Base-by-base conservation (phyloP, 2,797 vertebrate genomes). In the Hozukius guyotensis region DNA sequence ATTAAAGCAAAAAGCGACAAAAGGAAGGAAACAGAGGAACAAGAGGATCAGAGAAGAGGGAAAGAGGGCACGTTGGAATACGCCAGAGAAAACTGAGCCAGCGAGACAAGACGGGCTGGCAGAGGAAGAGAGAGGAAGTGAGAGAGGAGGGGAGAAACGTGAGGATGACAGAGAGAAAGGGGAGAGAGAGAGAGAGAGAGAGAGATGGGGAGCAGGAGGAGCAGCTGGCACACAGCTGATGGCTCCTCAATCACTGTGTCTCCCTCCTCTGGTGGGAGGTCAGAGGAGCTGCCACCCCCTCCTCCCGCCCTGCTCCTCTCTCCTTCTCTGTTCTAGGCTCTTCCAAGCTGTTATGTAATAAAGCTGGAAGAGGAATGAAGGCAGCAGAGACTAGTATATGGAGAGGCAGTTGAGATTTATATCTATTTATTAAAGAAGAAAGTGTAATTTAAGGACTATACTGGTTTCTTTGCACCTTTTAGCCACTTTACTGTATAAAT, bases 221-320 rank as follows among this genome's bases (percentile, higher is more conserved):
- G 89, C 93, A 95, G 91, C 94, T 95, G 94, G 94, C 88, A 78
- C 66, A 18, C 62, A 71, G 80, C 85, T 92, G 92, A 94, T 87
- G 92, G 91, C 87, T 92, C 85, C 87, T 95, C 90, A 80, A 94
- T 95, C 93, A 95, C 81, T 81, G 80, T 83, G 83, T 92, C 91
- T 89, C 90, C 91, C 91, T 87, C 93, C 86, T 90, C 91, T 89
- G 87, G 89, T 83, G 82, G 92, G 93, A 92, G 93, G 90, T 93
- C 91, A 92, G 80, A 79, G 87, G 86, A 84, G 81, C 83, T 81
- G 69, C 78, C 82, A 66, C 73, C 75, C 38, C 55, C 53, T 29
- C 60, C 61, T 20, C 62, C 60, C 9, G 1, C 27, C 42, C 69
- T 71, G 63, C 81, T 56, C 77, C 59, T 77, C 78, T 83, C 78